These are phyloP conservation scores for Agapornis roseicollis DNA, from an alignment of 2,113 vertebrate genomes.

Conservation along the genomic window DNA sequence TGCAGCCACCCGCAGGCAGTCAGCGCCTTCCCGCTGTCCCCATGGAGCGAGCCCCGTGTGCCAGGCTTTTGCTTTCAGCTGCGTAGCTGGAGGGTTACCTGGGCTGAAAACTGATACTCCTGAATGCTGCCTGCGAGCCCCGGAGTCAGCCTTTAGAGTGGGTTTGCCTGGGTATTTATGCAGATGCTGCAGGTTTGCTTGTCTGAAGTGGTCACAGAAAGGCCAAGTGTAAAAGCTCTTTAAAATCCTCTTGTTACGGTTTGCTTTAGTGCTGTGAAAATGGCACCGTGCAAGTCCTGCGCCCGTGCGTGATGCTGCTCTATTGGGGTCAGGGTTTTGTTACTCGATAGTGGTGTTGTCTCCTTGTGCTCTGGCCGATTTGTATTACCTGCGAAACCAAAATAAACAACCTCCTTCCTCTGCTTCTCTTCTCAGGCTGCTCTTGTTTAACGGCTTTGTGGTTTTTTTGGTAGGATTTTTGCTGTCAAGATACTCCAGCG, in stretches of 20 bases:
- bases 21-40: not conserved
- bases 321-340: slow-evolving; percentile 19
- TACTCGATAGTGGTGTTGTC: not conserved
- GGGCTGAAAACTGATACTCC: slow-evolving; percentile 8
- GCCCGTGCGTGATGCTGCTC: not conserved
- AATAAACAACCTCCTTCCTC: slow-evolving; percentile 40
- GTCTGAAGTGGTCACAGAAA: not conserved
- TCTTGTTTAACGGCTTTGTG: not conserved
- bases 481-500: slow-evolving; percentile 24
- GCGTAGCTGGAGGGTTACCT: slow-evolving; percentile 8
- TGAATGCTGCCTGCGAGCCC: not conserved
- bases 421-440: not conserved
- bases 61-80: not conserved
- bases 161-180: not conserved
- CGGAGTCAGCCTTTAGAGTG: not conserved
- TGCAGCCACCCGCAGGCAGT: slow-evolving; percentile 32
- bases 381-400: slow-evolving; percentile 5
- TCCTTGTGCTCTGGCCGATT: not conserved
- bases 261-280: not conserved
- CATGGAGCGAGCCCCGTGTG: slow-evolving; percentile 34
- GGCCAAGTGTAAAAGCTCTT: not conserved
- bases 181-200: not conserved
- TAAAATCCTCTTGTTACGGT: not conserved
- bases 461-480: slow-evolving; percentile 27
- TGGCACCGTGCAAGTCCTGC: not conserved